Conservation (phyloP, 2,113 vertebrate species). For the Sinocyclocheilus rhinocerous region DNA sequence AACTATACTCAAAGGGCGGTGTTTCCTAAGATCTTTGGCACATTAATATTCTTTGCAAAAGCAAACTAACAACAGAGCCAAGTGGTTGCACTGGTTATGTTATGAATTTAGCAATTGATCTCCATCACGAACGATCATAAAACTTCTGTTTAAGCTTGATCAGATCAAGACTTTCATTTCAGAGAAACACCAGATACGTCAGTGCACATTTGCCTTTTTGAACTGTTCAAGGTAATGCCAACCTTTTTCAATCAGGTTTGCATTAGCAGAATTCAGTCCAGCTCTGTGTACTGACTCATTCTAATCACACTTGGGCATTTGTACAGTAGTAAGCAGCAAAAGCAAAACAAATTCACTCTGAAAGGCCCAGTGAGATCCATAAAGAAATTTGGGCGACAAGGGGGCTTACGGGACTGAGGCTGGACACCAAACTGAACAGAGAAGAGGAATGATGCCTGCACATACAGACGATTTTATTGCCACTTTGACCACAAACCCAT, state of each 20-base stretch:
- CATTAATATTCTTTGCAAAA: constrained; percentile 1
- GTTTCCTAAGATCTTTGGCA: constrained; percentile 17
- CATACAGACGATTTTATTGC: constrained; percentile 15
- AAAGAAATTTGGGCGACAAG: constrained; percentile 29
- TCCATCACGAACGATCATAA: constrained; percentile 13
- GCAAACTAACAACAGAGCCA: constrained; percentile 4
- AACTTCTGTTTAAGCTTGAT: constrained; percentile 27
- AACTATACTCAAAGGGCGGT: constrained; percentile 4
- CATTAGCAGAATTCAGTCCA: not conserved
- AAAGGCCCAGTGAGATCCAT: not conserved
- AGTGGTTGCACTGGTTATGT: not conserved
- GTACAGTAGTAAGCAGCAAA: not conserved
- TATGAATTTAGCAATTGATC: constrained; percentile 19
- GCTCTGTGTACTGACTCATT: not conserved
- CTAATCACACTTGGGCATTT: not conserved
- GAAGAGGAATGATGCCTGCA: not conserved
- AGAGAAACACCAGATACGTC: constrained; percentile 12
- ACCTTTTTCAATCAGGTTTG: not conserved
- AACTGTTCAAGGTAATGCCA: not conserved
- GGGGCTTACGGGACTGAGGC: constrained; percentile 1
- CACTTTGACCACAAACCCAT: constrained; percentile 3
- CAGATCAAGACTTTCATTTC: not conserved
- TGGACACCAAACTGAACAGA: not conserved
- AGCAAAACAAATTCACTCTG: not conserved
- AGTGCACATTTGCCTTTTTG: not conserved